A percentile compares a stretch with the other conserved stretches of the same genome.
These are phyloP conservation scores for Porites cylindrica DNA, from an alignment of 92 coral and sea anemone species.

Conservation along the genomic window DNA sequence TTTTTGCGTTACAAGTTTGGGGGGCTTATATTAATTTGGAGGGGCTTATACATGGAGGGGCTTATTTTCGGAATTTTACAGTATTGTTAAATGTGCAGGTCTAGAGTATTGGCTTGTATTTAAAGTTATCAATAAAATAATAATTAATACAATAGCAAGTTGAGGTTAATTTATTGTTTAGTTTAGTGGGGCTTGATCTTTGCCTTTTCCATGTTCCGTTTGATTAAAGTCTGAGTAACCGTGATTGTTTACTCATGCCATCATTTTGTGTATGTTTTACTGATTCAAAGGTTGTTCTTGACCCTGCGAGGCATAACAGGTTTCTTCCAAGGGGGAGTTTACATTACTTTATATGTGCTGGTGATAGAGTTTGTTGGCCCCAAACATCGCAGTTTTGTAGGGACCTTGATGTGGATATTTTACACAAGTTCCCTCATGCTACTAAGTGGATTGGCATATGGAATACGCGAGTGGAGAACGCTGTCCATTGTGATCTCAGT, in stretches of 20 bases:
- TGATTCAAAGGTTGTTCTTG: constrained; percentile 74
- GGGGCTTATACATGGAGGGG: no score
- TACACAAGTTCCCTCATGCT: constrained; percentile 76
- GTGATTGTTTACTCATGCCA: not conserved
- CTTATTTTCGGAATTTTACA: no score
- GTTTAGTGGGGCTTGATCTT: no score
- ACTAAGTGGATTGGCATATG: constrained; percentile 91
- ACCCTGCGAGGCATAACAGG: constrained; percentile 84
- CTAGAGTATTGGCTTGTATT: no score
- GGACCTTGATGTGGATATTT: constrained; percentile 89
- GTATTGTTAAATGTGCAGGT: no score
- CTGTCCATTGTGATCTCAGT: constrained; percentile 92
- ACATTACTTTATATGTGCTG: constrained; percentile 85
- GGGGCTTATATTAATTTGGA: no score
- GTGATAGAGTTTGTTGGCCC: constrained; percentile 98
- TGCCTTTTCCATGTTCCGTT: no score
- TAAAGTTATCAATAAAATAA: no score
- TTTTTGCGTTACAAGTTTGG: no score
- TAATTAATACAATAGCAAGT: no score
- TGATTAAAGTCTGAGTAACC: no score
- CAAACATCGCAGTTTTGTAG: constrained; percentile 85
- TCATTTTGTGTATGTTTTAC: not conserved
- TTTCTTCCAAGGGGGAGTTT: constrained; percentile 92
- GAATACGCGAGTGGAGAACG: constrained; percentile 87
- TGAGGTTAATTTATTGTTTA: no score